Base-by-base conservation (phyloP, 2,113 vertebrate species). In the Sialia sialis region DNA sequence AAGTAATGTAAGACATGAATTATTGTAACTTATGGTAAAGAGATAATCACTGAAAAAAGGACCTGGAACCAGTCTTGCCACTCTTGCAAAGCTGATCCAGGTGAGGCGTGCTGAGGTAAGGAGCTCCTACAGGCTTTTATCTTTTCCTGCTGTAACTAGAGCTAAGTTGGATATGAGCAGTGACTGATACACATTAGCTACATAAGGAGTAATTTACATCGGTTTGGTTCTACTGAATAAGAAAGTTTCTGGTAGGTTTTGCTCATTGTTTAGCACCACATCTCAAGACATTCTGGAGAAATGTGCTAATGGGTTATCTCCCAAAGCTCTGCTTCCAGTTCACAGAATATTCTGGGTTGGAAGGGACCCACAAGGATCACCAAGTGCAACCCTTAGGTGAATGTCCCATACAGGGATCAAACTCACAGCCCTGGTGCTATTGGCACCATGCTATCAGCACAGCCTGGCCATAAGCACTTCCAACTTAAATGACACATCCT, bases 101-200 rank as follows among this genome's bases (percentile, higher is more conserved):
- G 54, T 26, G 54, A 76, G 49, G 20, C 59, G 21, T 64, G 13
- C 74, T 43, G 85, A 92, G 58, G 67, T 60, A 41, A 73, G 48
- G 41, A 90, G 46, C 6, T 89, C 39, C 39, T 4, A 29, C 9
- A 27, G 79, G 13, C 9, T 89, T 81, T 70, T 63, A 16, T 25
- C 59, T 81, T 51, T 30, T 44, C 77, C 14, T 25, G 38, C 46
- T 81, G 1, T 5, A 74, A 27, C 26, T 12, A 43, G 25, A 90
- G 54, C 32, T 34, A 16, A 16, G 39, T 0, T 52, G 49, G 84
- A 38, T 3, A 49, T 0, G 1, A 83, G 51, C 1, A 84, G 46
- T 14, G 39, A 77, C 44, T 5, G 4, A 55, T n/a, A 26, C 29
- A 23, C 44, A 56, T 56, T 1, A 69, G 58, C 36, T 69, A 3